phyloP scores from a whole-genome alignment of 2,888 invertebrate genomes.

The Ditylenchus weischeri region DNA sequence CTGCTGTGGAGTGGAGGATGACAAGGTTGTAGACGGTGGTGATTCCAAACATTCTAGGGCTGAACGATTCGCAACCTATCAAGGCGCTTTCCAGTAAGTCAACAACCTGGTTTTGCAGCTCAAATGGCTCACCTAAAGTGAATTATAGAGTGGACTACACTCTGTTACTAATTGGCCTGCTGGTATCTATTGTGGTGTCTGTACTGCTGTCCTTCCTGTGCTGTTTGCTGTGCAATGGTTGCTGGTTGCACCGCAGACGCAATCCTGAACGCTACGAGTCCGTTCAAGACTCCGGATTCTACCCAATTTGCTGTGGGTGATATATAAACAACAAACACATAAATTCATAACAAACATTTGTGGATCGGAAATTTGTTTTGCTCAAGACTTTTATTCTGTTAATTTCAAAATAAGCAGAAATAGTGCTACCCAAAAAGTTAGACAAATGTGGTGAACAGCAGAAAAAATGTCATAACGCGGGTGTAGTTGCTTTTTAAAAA shows the following conservation, averaged over 20 bases:
- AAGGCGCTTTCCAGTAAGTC: slow-evolving; percentile 51
- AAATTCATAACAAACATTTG: too few relatives aligned
- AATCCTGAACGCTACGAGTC: slow-evolving; percentile 56
- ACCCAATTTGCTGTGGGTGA: slow-evolving; percentile 56
- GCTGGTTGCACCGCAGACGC: slow-evolving; percentile 56
- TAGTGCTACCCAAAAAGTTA: too few relatives aligned
- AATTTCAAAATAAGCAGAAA: too few relatives aligned
- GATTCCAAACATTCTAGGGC: slow-evolving; percentile 29
- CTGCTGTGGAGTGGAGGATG: slow-evolving; percentile 48
- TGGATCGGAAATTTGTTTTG: too few relatives aligned
- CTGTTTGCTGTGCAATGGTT: slow-evolving; percentile 55
- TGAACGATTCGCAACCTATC: slow-evolving; percentile 51
- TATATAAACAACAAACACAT: too few relatives aligned
- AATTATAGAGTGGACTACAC: slow-evolving; percentile 53
- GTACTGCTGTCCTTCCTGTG: slow-evolving; percentile 53
- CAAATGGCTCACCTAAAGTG: too few relatives aligned
- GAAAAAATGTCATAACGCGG: too few relatives aligned
- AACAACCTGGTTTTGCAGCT: not conserved
- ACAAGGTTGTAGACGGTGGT: not conserved
- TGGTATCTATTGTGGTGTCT: slow-evolving; percentile 52
- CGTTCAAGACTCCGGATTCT: slow-evolving; percentile 52
- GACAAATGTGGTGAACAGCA: too few relatives aligned
- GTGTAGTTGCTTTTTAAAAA: too few relatives aligned
- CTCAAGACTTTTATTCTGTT: too few relatives aligned
- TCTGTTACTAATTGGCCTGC: slow-evolving; percentile 53